Evolutionary conservation across 2,888 invertebrate genomes (phyloP).

Genomic region (Dryobotodes eremita): DNA sequence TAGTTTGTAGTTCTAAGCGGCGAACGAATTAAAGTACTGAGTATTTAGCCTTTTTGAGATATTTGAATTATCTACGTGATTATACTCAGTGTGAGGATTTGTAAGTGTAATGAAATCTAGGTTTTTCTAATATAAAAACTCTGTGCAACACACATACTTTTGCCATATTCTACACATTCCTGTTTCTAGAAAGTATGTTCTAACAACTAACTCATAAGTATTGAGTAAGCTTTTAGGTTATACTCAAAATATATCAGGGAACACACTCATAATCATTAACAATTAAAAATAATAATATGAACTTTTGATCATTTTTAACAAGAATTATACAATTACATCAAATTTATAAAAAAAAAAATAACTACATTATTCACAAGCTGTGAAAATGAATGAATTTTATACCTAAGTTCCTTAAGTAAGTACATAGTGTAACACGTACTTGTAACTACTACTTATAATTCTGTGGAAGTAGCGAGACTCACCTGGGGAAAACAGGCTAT

Average conservation of each 20-base stretch:
- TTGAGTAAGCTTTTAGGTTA: background rate
- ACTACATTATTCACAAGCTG: background rate
- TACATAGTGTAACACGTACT: conserved; percentile 8
- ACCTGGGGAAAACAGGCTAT: conserved; percentile 61
- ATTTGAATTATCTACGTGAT: conserved; percentile 27
- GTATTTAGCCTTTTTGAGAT: conserved; percentile 25
- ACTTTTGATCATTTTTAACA: background rate
- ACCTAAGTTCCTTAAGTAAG: background rate
- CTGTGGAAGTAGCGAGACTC: conserved; percentile 34
- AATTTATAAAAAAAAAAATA: too few species aligned
- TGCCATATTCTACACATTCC: background rate
- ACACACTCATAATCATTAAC: background rate
- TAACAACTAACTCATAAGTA: background rate
- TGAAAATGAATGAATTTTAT: background rate
- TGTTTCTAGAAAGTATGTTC: background rate
- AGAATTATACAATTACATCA: background rate
- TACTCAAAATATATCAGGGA: background rate
- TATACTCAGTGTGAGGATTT: background rate
- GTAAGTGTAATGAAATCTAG: conserved; percentile 4
- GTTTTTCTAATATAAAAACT: background rate
- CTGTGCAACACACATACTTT: background rate
- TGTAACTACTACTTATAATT: conserved; percentile 53
- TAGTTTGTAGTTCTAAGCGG: conserved; percentile 63
- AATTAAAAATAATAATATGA: too few species aligned
- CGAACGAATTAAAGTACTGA: conserved; percentile 51